Percentiles rank a stretch among this genome's conserved stretches.
phyloP scores from a whole-genome alignment of 64 coral and sea anemone species.

The Orbicella faveolata region DNA sequence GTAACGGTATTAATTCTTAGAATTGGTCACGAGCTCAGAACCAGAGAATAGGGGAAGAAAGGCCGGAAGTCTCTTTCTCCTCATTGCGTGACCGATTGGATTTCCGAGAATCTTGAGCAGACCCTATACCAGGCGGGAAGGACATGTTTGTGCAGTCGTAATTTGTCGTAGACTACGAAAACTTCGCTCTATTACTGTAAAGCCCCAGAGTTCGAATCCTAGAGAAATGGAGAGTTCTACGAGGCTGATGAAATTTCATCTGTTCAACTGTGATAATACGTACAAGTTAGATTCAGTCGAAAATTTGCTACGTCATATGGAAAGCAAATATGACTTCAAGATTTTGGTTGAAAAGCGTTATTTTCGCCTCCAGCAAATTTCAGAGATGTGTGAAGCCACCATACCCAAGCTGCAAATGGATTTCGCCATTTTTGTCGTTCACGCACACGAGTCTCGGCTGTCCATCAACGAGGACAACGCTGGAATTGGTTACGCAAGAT shows the following conservation, averaged over 20 bases:
- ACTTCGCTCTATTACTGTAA: neutral
- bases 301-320: neutral
- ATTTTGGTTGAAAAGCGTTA: slow-evolving; percentile 3
- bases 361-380: slow-evolving; percentile 57
- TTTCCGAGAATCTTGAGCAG: neutral
- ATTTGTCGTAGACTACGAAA: neutral
- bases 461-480: slow-evolving; percentile 66
- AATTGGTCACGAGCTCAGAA: too few species aligned
- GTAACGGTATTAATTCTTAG: too few species aligned
- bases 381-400: neutral
- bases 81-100: neutral
- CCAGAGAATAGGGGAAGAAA: neutral
- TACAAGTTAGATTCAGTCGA: slow-evolving; percentile 51
- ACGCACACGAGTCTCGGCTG: slow-evolving; percentile 72
- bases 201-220: neutral
- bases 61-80: neutral
- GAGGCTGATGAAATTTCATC: slow-evolving; percentile 11
- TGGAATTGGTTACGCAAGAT: slow-evolving; percentile 75
- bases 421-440: slow-evolving; percentile 80
- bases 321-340: neutral
- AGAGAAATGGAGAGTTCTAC: neutral
- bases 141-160: neutral
- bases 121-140: neutral
- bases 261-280: slow-evolving; percentile 83
- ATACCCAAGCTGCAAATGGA: slow-evolving; percentile 21